phyloP scores from a whole-genome alignment of 1,140 invertebrate species.

The Apocrypta bakeri region DNA sequence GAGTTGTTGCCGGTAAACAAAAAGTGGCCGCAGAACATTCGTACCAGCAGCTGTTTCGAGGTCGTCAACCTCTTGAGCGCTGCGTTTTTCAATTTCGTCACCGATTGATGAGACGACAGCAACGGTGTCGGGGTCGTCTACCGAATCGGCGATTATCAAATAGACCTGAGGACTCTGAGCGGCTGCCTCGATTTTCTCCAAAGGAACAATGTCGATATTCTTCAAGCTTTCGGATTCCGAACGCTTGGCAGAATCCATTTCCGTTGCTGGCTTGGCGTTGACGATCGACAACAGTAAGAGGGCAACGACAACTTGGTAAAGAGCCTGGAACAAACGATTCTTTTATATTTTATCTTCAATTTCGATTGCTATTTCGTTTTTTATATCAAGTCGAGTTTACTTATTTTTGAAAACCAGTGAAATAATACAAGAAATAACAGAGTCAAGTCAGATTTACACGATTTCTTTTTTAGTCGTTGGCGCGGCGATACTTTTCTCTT shows the following conservation, averaged over 20 bases:
- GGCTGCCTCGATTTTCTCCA: not conserved
- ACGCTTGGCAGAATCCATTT: not conserved
- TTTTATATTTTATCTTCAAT: too few species aligned
- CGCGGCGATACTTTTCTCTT: too few species aligned
- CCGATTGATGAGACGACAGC: not conserved
- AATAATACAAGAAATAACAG: too few species aligned
- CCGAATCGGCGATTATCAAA: not conserved
- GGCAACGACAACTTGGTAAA: not conserved
- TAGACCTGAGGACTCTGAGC: not conserved
- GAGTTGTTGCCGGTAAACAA: slow-evolving; percentile 71
- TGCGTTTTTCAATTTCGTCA: slow-evolving; percentile 54
- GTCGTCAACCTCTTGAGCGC: slow-evolving; percentile 55
- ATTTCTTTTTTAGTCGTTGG: too few species aligned
- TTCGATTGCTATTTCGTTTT: too few species aligned
- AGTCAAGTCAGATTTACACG: too few species aligned
- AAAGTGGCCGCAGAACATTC: slow-evolving; percentile 68
- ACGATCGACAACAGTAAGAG: not conserved
- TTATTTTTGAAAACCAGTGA: too few species aligned
- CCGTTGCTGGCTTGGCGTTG: not conserved
- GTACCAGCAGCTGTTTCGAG: slow-evolving; percentile 70
- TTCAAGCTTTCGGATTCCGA: not conserved
- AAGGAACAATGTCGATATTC: too few species aligned
- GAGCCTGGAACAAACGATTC: not conserved
- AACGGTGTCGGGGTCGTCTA: not conserved
- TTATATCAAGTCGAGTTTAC: too few species aligned